Evolutionary conservation across 2,113 vertebrate species (phyloP).

Genomic region (Ammodytes marinus): DNA sequence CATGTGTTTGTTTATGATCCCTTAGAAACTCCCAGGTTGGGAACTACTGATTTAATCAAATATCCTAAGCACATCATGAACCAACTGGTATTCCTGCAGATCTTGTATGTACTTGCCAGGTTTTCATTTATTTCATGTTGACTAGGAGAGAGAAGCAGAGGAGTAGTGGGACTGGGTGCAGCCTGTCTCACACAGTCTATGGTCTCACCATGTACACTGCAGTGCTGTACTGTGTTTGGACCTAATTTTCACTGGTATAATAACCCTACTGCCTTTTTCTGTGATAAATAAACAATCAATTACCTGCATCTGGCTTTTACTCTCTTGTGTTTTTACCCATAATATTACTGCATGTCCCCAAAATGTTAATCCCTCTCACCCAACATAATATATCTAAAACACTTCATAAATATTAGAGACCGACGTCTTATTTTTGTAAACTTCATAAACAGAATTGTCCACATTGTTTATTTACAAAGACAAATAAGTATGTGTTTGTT

Average conservation of each 20-base stretch:
- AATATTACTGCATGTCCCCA: background rate
- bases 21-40: constrained; percentile 8
- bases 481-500: background rate
- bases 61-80: constrained; percentile 54
- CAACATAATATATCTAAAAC: background rate
- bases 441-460: background rate
- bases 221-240: background rate
- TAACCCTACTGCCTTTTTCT: background rate
- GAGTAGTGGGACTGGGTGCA: constrained; percentile 30
- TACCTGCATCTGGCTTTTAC: background rate
- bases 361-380: background rate
- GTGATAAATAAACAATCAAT: background rate
- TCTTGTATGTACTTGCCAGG: constrained; percentile 68
- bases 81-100: constrained; percentile 54
- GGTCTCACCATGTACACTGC: background rate
- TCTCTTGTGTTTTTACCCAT: background rate
- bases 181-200: background rate
- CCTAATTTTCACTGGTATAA: background rate
- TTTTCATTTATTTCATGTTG: constrained; percentile 37
- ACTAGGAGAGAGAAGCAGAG: constrained; percentile 19
- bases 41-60: constrained; percentile 58
- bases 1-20: constrained; percentile 10
- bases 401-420: background rate
- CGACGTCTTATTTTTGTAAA: background rate
- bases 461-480: background rate